Base-by-base conservation (phyloP, 2,113 vertebrate genomes). In the Myrmecobius fasciatus region DNA sequence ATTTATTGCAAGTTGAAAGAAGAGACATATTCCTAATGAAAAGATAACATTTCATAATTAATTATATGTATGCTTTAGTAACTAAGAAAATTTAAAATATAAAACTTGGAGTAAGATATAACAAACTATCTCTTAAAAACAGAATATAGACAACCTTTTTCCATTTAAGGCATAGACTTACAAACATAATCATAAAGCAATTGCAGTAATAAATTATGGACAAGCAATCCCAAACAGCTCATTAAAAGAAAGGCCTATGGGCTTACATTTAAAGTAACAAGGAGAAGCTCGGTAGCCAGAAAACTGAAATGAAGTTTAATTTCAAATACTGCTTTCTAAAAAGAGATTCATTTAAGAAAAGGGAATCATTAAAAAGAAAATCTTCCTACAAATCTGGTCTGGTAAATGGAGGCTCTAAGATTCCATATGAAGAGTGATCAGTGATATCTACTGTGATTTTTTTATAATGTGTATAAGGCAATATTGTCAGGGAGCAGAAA, bases 291-390 rank as follows among this genome's bases (percentile, higher is more conserved):
- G 95, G 96, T 0, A 96, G 97, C 96, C 97, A 97, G 97, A 97
- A 98, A 98, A 97, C 92, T 94, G 91, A 97, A 97, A 97, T 98
- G 97, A 98, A 96, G 97, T 98, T 98, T 98, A 98, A 98, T 97
- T 97, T 98, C 97, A 98, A 98, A 98, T 98, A 98, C 98, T 97
- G 97, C 97, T 98, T 97, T 98, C 92, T 94, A 95, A 96, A 98
- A 88, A 92, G 90, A 28, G 83, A 75, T 97, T 97, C 96, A 95
- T 94, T 96, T 97, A 96, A 95, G 95, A 95, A 94, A 96, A 97
- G 93, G 67, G 96, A 52, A 92, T 67, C 83, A 95, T 96, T 89
- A 94, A 96, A 93, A 91, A 67, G 91, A 6, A 95, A 90, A 95
- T 97, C 97, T 96, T 93, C 94, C 94, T 97, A 88, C 93, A 94